These are phyloP conservation scores for Aspidoscelis tigris DNA, from an alignment of 2,113 vertebrate species.

Conservation along the genomic window DNA sequence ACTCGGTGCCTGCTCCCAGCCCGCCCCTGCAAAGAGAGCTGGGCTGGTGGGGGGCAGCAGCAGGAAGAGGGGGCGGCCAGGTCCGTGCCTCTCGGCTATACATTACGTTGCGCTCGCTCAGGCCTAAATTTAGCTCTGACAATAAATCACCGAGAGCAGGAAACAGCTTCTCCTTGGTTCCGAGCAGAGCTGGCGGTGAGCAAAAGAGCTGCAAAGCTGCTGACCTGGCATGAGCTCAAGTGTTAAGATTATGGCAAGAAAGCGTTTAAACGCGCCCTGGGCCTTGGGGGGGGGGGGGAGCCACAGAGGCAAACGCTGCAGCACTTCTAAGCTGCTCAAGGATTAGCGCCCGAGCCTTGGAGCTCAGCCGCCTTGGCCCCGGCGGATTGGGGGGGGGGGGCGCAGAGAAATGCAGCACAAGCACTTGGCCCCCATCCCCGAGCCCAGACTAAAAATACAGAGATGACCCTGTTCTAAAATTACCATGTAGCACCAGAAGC, in stretches of 20 bases:
- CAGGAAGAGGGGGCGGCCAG: no score
- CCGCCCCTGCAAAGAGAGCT: not conserved
- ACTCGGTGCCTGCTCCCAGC: not conserved
- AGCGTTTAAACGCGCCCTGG: constrained; percentile 49
- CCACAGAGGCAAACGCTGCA: constrained; percentile 47
- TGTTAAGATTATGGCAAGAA: constrained; percentile 61
- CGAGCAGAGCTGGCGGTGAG: constrained; percentile 44
- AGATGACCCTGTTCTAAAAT: constrained; percentile 62
- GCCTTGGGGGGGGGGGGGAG: not conserved
- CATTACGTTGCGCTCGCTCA: not conserved
- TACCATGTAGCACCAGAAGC: constrained; percentile 35
- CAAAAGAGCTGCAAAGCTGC: constrained; percentile 60
- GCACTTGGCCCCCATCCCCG: constrained; percentile 20
- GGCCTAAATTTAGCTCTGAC: not conserved
- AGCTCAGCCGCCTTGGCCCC: not conserved
- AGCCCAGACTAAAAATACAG: constrained; percentile 39
- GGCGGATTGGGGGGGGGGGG: not conserved
- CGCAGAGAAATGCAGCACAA: not conserved
- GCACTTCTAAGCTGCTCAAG: constrained; percentile 32
- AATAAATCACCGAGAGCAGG: not conserved
- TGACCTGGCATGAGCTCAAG: constrained; percentile 56
- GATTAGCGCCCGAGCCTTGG: not conserved
- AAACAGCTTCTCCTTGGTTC: constrained; percentile 1
- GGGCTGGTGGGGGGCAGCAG: not conserved
- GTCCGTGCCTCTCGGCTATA: no score